phyloP scores from a whole-genome alignment of 2,888 invertebrate genomes.

The Eristalis tenax region DNA sequence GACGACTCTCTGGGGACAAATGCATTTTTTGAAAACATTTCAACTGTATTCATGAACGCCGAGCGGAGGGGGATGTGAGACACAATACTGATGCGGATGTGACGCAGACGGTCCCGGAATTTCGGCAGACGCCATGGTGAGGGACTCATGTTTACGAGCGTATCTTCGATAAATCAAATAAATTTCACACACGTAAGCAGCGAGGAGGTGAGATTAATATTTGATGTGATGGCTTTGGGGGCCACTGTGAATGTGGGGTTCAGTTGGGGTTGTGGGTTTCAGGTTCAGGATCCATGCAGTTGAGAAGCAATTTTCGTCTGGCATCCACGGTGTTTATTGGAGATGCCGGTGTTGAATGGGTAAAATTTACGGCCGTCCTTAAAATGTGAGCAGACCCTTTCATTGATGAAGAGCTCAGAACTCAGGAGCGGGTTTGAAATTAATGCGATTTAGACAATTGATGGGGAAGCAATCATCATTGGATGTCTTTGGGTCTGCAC shows the following conservation, averaged over 20 bases:
- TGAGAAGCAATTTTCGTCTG: background rate
- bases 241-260: too few species aligned
- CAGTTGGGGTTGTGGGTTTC: background rate
- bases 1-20: background rate
- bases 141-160: background rate
- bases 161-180: background rate
- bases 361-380: background rate
- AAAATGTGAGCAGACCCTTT: background rate
- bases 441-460: background rate
- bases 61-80: background rate
- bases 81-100: background rate
- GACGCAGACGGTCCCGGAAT: background rate
- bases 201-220: background rate
- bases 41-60: constrained; percentile 25
- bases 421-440: background rate
- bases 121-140: background rate
- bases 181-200: background rate
- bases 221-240: background rate
- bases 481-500: background rate
- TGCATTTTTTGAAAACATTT: constrained; percentile 18
- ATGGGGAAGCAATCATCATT: background rate
- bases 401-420: background rate
- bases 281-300: background rate
- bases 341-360: background rate
- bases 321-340: background rate